Percentiles rank a stretch among this genome's conserved stretches.
These are phyloP conservation scores for Danionella cerebrum DNA, from an alignment of 2,113 vertebrate species.

Conservation along the genomic window DNA sequence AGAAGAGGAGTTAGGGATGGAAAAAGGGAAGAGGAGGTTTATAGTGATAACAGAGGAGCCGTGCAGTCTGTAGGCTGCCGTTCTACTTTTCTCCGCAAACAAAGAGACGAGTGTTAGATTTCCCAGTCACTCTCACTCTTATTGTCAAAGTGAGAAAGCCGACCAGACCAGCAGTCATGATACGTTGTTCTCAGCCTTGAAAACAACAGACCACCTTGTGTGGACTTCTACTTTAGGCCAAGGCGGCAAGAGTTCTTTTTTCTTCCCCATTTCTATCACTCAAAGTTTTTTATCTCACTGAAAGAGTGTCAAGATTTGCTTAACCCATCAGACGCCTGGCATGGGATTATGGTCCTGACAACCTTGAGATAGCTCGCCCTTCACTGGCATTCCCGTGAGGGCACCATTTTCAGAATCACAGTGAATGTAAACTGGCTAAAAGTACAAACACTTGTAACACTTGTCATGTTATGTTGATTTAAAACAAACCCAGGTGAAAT, in stretches of 20 bases:
- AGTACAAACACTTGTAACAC: too few relatives aligned
- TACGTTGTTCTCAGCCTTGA: constrained; percentile 50
- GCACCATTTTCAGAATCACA: constrained; percentile 62
- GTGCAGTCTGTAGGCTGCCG: constrained; percentile 67
- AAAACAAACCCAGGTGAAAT: too few relatives aligned
- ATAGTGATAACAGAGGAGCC: constrained; percentile 74
- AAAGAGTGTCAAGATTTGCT: constrained; percentile 52
- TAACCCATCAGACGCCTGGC: constrained; percentile 47
- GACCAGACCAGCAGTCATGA: constrained; percentile 44
- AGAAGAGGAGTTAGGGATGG: constrained; percentile 6
- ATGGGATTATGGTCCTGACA: constrained; percentile 65
- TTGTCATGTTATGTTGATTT: too few relatives aligned
- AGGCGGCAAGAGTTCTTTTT: constrained; percentile 46
- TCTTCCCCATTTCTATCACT: constrained; percentile 19
- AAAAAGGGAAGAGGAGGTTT: constrained; percentile 56
- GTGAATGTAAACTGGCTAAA: too few relatives aligned
- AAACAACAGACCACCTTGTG: constrained; percentile 55
- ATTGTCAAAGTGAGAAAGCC: constrained; percentile 54
- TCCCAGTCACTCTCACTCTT: constrained; percentile 62
- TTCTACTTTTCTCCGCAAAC: constrained; percentile 62
- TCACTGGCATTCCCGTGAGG: constrained; percentile 65
- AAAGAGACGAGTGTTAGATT: constrained; percentile 76
- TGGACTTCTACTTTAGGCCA: constrained; percentile 49
- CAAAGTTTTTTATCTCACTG: constrained; percentile 19
- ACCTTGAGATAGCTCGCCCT: constrained; percentile 74